Evolutionary conservation across 2,113 vertebrate species (phyloP).

Genomic region (Columba livia): DNA sequence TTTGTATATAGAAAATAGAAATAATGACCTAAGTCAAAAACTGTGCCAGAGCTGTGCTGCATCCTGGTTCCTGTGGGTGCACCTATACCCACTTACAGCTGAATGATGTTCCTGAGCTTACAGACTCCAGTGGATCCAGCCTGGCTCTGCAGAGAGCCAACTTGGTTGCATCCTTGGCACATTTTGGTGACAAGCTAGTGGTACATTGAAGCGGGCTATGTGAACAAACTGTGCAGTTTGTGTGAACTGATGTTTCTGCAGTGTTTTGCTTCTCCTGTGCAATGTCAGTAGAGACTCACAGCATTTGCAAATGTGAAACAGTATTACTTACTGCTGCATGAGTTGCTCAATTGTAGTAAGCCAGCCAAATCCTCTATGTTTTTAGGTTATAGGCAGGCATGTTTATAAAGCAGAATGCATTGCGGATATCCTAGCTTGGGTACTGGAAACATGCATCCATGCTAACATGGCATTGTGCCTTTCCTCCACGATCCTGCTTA

Average conservation of each 20-base stretch:
- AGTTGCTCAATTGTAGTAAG: background rate
- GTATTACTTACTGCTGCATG: background rate
- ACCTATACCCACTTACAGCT: background rate
- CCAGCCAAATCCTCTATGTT: background rate
- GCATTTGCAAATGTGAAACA: background rate
- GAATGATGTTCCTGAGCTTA: background rate
- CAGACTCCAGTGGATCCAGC: background rate
- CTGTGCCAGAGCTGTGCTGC: background rate
- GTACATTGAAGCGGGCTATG: background rate
- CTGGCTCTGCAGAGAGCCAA: background rate
- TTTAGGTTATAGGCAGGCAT: background rate
- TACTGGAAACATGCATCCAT: fast-evolving
- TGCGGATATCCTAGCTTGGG: background rate
- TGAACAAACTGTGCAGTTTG: background rate
- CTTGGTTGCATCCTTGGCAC: background rate
- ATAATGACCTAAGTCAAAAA: background rate
- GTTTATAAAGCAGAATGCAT: background rate
- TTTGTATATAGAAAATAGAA: background rate
- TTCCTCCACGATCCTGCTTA: background rate
- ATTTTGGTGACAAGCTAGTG: background rate
- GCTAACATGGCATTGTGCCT: background rate
- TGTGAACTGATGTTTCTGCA: background rate
- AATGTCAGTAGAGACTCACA: background rate
- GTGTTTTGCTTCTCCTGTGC: fast-evolving
- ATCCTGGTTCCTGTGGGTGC: background rate